Evolutionary conservation across 2,888 invertebrate species (phyloP).

Genomic region (Abrostola triplasia): DNA sequence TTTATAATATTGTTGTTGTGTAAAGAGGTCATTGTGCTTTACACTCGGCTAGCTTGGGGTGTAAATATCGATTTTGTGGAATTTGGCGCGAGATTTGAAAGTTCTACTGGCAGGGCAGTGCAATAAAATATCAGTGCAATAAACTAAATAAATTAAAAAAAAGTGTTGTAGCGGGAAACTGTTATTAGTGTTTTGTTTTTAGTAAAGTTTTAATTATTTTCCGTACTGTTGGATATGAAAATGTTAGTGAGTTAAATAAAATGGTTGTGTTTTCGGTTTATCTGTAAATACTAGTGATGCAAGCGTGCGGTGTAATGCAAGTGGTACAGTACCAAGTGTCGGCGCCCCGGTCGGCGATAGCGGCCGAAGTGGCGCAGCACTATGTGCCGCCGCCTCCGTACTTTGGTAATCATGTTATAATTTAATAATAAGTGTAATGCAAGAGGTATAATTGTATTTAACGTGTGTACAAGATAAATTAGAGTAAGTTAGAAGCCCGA

Average conservation of each 20-base stretch:
- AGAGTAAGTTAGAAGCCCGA: no score
- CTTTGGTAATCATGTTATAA: conserved; percentile 73
- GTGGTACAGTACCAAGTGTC: conserved; percentile 90
- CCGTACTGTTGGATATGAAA: neutral
- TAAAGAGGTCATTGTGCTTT: conserved; percentile 77
- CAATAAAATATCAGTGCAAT: conserved; percentile 15
- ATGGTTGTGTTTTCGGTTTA: conserved; percentile 19
- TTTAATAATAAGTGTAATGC: no score
- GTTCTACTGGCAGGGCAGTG: conserved; percentile 29
- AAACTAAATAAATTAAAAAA: conserved; percentile 1
- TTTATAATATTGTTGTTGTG: conserved; percentile 50
- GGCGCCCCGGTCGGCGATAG: conserved; percentile 83
- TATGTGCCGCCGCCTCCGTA: conserved; percentile 85
- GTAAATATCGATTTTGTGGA: conserved; percentile 80
- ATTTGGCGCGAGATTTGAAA: conserved; percentile 77
- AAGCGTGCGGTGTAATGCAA: conserved; percentile 90
- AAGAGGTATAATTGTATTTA: no score
- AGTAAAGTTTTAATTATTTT: neutral
- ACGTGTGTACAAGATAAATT: no score
- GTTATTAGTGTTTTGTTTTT: neutral
- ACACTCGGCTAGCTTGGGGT: conserved; percentile 59
- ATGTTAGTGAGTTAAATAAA: conserved; percentile 17
- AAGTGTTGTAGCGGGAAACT: conserved; percentile 33
- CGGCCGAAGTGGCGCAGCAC: conserved; percentile 81
- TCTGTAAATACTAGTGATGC: conserved; percentile 76